Conservation (phyloP, 2,888 invertebrate genomes). For the Agonopterix alstromeriana region DNA sequence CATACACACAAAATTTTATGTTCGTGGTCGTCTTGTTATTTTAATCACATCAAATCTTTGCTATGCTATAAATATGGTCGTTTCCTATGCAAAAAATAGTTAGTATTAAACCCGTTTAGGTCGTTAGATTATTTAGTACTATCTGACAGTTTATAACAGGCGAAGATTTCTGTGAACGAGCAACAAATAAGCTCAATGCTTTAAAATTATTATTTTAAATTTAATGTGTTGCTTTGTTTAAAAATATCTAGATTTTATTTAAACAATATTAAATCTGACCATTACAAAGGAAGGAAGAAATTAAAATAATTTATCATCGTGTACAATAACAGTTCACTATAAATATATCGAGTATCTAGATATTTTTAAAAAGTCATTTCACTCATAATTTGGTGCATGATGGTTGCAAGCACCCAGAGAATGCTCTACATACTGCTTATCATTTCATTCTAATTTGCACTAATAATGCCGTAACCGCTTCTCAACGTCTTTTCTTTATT, state of each 20-base stretch:
- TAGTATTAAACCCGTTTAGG: too few relatives aligned
- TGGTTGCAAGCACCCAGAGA: constrained; percentile 27
- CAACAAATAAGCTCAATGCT: background rate
- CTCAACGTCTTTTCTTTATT: constrained; percentile 34
- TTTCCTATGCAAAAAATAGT: too few relatives aligned
- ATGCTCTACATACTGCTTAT: constrained; percentile 48
- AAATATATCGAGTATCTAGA: too few relatives aligned
- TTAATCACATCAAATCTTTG: constrained; percentile 8
- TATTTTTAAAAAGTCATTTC: constrained; percentile 19
- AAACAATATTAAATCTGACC: too few relatives aligned
- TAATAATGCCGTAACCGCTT: constrained; percentile 42
- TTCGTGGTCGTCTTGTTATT: constrained; percentile 22
- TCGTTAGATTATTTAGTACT: background rate
- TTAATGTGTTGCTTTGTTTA: constrained; percentile 1
- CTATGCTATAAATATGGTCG: background rate
- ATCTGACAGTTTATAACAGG: background rate
- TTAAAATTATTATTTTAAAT: background rate
- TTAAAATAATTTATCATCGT: too few relatives aligned
- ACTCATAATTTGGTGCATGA: constrained; percentile 25
- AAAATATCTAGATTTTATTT: constrained; percentile 11
- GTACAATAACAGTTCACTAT: too few relatives aligned
- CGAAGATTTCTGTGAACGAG: background rate
- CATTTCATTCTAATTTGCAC: constrained; percentile 48
- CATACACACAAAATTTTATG: constrained; percentile 12
- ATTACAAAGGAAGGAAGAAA: too few relatives aligned